These are phyloP conservation scores for Archivesica marissinica DNA, from an alignment of 1,140 invertebrate species.

Conservation along the genomic window DNA sequence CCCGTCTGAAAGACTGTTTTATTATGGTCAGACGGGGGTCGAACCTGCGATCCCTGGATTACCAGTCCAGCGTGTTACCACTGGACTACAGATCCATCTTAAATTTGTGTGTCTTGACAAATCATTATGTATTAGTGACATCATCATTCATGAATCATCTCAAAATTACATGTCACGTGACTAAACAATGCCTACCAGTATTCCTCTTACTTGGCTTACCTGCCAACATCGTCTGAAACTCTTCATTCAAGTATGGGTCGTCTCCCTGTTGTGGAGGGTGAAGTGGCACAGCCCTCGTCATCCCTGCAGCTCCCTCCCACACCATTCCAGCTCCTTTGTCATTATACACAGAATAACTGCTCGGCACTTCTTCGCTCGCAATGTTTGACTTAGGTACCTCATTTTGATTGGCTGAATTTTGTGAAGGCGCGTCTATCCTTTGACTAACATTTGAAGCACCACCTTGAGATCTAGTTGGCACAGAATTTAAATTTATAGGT, in stretches of 20 bases:
- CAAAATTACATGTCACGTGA: too few species aligned
- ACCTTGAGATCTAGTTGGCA: background rate
- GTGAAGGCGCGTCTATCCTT: background rate
- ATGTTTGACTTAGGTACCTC: background rate
- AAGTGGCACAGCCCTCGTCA: constrained; percentile 63
- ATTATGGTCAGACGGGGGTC: too few species aligned
- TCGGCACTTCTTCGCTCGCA: background rate
- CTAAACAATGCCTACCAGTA: too few species aligned
- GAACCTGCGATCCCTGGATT: too few species aligned
- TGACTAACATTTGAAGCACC: constrained; percentile 6
- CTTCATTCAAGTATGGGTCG: constrained; percentile 31
- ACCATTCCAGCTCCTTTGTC: background rate
- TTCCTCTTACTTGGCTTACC: background rate
- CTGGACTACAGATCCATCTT: too few species aligned
- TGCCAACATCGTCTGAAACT: background rate
- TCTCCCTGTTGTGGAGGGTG: constrained; percentile 66
- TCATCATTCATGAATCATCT: too few species aligned
- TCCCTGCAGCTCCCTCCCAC: constrained; percentile 18
- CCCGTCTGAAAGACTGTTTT: too few species aligned
- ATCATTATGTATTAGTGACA: too few species aligned
- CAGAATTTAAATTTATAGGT: constrained; percentile 20
- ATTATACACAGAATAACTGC: background rate
- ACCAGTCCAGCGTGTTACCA: too few species aligned
- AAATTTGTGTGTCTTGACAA: too few species aligned
- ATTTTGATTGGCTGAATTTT: background rate